These are phyloP conservation scores for Chloroceryle aenea DNA, from an alignment of 2,113 vertebrate species.

Conservation along the genomic window DNA sequence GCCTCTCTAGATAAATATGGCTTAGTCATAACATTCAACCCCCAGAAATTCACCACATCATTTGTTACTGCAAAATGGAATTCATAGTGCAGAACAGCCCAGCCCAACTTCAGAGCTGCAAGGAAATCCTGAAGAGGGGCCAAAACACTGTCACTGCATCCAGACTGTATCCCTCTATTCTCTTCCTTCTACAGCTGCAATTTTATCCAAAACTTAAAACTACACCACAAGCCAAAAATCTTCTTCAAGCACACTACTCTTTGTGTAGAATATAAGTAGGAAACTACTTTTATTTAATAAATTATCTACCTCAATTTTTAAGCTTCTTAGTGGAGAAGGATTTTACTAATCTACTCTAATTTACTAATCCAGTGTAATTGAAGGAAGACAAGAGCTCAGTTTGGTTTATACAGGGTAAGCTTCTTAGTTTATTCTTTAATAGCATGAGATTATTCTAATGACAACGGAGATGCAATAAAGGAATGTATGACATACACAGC, in stretches of 20 bases:
- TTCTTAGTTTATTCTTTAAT: slow-evolving; percentile 19
- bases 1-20: neutral
- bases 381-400: neutral
- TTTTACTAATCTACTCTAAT: slow-evolving; percentile 34
- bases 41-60: neutral
- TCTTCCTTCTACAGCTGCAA: neutral
- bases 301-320: slow-evolving; percentile 11
- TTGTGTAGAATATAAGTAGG: neutral
- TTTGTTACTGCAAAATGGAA: neutral
- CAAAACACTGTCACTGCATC: neutral
- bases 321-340: neutral
- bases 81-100: neutral
- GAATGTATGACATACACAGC: neutral
- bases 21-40: neutral
- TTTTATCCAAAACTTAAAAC: neutral
- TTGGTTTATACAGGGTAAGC: neutral
- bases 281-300: neutral
- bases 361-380: slow-evolving; percentile 34
- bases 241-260: neutral
- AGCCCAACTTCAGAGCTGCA: neutral
- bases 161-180: neutral
- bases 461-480: neutral
- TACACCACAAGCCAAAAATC: neutral
- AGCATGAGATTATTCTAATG: neutral
- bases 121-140: neutral